phyloP scores from a whole-genome alignment of 1,140 invertebrate genomes.

The Tetramorium parvispinum region DNA sequence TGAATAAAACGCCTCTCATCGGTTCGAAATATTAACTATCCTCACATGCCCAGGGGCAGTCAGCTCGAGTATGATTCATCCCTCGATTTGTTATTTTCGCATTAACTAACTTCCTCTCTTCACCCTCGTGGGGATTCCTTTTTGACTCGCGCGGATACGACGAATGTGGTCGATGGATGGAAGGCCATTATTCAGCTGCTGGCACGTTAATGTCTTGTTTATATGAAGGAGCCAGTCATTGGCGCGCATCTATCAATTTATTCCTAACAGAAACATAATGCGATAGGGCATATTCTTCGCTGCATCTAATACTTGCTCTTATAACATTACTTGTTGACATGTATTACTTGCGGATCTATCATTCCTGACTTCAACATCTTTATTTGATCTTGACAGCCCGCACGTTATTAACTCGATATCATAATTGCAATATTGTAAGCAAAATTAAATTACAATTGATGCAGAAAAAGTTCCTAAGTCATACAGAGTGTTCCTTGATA shows the following conservation, averaged over 20 bases:
- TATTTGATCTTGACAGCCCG: neutral
- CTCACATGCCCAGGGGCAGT: slow-evolving; percentile 66
- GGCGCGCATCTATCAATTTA: slow-evolving; percentile 75
- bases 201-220: slow-evolving; percentile 80
- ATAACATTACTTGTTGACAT: neutral
- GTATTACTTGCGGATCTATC: slow-evolving; percentile 14
- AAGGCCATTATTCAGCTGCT: slow-evolving; percentile 76
- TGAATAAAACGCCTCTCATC: slow-evolving; percentile 17
- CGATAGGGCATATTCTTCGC: slow-evolving; percentile 16
- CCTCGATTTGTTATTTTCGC: slow-evolving; percentile 80
- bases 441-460: neutral
- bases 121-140: slow-evolving; percentile 74
- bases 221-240: slow-evolving; percentile 68
- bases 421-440: neutral
- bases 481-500: neutral
- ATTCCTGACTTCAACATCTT: neutral
- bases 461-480: neutral
- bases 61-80: slow-evolving; percentile 74
- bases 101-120: slow-evolving; percentile 72
- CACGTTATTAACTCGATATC: neutral
- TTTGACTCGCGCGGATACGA: slow-evolving; percentile 67
- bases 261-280: slow-evolving; percentile 41
- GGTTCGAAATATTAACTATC: neutral
- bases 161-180: slow-evolving; percentile 65
- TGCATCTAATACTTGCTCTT: neutral